Conservation (phyloP, 2,888 invertebrate species). For the Phortica okadai region DNA sequence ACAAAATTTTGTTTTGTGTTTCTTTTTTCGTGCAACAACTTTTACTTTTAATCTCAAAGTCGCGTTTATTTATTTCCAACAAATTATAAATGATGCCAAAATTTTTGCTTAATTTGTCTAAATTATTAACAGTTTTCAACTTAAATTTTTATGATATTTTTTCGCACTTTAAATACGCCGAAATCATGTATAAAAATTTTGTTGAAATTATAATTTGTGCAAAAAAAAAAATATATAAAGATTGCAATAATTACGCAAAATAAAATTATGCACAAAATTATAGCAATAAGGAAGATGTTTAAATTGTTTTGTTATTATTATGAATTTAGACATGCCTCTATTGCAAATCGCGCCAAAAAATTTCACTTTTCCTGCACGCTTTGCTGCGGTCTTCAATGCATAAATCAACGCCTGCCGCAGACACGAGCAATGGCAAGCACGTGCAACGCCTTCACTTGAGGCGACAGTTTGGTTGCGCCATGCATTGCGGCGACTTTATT, state of each 20-base stretch:
- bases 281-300: too few relatives aligned
- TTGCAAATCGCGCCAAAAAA: background rate
- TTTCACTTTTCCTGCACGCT: background rate
- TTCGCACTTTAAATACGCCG: too few relatives aligned
- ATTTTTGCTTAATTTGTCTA: conserved; percentile 37
- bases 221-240: too few relatives aligned
- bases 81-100: background rate
- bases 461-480: background rate
- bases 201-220: too few relatives aligned
- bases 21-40: conserved; percentile 52
- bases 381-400: background rate
- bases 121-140: conserved; percentile 55
- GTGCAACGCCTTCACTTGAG: background rate
- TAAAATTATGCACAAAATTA: too few relatives aligned
- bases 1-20: conserved; percentile 57
- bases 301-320: too few relatives aligned
- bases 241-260: too few relatives aligned
- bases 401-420: background rate
- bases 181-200: too few relatives aligned
- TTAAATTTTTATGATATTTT: background rate
- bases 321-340: background rate
- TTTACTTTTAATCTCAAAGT: conserved; percentile 54
- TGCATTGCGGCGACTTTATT: too few relatives aligned
- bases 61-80: conserved; percentile 29
- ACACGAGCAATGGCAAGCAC: background rate